Conservation (phyloP, 2,113 vertebrate genomes). For the Taurulus bubalis region DNA sequence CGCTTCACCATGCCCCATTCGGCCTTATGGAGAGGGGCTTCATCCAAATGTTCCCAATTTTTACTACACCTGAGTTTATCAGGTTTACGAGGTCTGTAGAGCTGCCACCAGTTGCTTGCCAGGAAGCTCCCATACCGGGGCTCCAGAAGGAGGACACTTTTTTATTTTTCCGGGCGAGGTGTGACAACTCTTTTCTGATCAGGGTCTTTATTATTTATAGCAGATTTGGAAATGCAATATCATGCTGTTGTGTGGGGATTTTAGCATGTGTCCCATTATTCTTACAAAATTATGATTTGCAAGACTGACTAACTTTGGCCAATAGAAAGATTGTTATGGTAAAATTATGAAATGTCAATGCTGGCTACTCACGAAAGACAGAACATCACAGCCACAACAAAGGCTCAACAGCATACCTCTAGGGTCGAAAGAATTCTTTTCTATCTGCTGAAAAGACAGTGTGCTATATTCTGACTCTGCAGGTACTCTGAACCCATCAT, state of each 20-base stretch:
- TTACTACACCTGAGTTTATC: too few species aligned
- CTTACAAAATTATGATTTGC: not conserved
- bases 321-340: conserved; percentile 16
- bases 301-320: conserved; percentile 17
- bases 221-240: not conserved
- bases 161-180: too few species aligned
- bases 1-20: not conserved
- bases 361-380: conserved; percentile 22
- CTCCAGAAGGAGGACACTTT: too few species aligned
- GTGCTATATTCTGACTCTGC: conserved; percentile 29
- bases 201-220: not conserved
- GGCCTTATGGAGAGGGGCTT: too few species aligned
- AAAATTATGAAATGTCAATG: conserved; percentile 37
- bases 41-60: too few species aligned
- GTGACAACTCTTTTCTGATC: too few species aligned
- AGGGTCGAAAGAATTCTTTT: not conserved
- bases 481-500: conserved; percentile 21
- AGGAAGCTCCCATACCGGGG: too few species aligned
- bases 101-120: too few species aligned
- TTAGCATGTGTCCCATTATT: not conserved
- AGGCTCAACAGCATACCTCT: not conserved
- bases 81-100: too few species aligned
- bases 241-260: not conserved
- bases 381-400: conserved; percentile 40
- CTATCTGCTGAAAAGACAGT: conserved; percentile 19